phyloP scores from a whole-genome alignment of 2,888 invertebrate genomes.

The Chymomyza fuscimana region DNA sequence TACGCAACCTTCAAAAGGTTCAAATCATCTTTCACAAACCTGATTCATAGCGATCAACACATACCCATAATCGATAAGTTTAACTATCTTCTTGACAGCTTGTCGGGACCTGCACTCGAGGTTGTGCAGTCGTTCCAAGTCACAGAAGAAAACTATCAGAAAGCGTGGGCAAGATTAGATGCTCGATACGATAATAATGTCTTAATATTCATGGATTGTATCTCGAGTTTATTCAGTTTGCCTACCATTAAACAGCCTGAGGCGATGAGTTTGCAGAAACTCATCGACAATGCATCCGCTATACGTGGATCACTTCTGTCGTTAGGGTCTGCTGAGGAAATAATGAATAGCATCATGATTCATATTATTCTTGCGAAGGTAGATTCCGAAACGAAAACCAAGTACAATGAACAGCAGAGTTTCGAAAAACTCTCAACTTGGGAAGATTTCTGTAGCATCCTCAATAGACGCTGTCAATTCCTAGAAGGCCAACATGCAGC shows the following conservation, averaged over 20 bases:
- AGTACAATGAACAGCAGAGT: constrained; percentile 3
- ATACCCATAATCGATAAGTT: no score
- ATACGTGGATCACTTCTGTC: constrained; percentile 3
- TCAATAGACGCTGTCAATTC: constrained; percentile 19
- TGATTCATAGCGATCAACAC: no score
- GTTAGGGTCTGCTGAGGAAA: constrained; percentile 7
- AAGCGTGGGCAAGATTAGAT: no score
- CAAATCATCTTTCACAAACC: no score
- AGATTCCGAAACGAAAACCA: constrained; percentile 1
- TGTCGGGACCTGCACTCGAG: no score
- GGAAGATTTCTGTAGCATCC: constrained; percentile 18
- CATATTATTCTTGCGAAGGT: background rate
- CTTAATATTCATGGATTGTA: constrained; percentile 19
- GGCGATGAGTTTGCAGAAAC: background rate
- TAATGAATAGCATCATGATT: background rate
- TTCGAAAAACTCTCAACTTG: constrained; percentile 8
- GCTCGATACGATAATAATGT: no score
- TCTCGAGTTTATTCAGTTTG: constrained; percentile 3
- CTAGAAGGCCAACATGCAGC: background rate
- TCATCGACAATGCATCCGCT: constrained; percentile 3
- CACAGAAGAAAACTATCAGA: no score
- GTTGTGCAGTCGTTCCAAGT: no score
- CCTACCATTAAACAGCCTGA: background rate
- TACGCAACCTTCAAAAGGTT: no score
- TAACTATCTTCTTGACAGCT: no score